These are phyloP conservation scores for Circaetus gallicus DNA, from an alignment of 2,113 vertebrate genomes.

Conservation along the genomic window DNA sequence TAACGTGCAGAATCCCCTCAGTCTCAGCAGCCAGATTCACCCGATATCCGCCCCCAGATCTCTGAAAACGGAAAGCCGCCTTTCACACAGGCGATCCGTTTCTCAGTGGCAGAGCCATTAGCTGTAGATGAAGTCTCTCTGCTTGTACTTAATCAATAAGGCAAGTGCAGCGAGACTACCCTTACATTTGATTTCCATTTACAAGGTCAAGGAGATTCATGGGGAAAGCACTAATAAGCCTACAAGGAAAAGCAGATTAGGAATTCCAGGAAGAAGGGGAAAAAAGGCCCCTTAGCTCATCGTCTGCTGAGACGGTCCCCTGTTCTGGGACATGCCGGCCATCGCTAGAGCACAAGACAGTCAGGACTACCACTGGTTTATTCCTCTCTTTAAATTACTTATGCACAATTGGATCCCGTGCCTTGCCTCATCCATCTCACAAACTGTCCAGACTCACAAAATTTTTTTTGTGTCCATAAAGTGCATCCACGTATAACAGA, in stretches of 20 bases:
- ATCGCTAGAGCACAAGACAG: background rate
- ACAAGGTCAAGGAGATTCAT: background rate
- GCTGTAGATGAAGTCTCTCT: background rate
- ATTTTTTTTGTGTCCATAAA: background rate
- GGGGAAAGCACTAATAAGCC: background rate
- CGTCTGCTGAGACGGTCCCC: background rate
- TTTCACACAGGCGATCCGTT: background rate
- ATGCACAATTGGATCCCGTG: background rate
- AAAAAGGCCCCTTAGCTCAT: background rate
- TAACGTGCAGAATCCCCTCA: background rate
- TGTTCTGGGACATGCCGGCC: background rate
- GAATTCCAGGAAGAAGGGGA: background rate
- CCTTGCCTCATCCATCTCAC: background rate
- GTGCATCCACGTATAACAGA: background rate
- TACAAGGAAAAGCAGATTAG: background rate
- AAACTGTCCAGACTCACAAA: background rate
- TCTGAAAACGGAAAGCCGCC: background rate
- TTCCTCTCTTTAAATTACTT: background rate
- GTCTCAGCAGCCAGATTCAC: background rate
- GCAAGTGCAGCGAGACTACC: accelerated
- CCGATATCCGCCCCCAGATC: background rate
- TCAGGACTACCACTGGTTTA: background rate
- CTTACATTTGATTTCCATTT: background rate
- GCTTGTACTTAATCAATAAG: background rate
- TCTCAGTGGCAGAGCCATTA: background rate